phyloP scores from a whole-genome alignment of 64 coral and sea anemone genomes.

The Montipora capricornis region DNA sequence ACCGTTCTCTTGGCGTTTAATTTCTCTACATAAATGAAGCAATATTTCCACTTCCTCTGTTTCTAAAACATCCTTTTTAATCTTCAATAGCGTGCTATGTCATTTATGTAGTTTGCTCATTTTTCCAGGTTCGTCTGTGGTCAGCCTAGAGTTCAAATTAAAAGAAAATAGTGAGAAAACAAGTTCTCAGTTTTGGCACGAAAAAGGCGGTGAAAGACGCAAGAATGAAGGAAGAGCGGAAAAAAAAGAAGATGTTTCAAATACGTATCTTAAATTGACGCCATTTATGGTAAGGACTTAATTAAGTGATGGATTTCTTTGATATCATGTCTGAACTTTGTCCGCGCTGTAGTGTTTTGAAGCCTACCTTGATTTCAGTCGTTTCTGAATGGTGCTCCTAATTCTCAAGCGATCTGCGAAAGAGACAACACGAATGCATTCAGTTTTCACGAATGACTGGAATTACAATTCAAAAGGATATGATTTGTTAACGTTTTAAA shows the following conservation, averaged over 20 bases:
- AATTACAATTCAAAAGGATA: neutral
- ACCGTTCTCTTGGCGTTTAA: neutral
- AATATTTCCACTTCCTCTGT: neutral
- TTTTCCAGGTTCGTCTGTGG: neutral
- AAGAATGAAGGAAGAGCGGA: too few species aligned
- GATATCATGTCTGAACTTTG: neutral
- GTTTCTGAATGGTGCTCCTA: neutral
- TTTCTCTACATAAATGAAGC: neutral
- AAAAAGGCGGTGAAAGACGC: too few species aligned
- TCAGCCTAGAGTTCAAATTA: neutral
- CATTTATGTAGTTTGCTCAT: neutral
- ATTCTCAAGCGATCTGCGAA: neutral
- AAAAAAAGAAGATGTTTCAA: too few species aligned
- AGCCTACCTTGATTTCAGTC: conserved; percentile 1
- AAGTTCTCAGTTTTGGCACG: too few species aligned
- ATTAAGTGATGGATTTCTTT: too few species aligned
- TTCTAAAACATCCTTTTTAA: neutral
- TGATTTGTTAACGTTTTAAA: neutral
- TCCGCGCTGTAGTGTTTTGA: neutral
- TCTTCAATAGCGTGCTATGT: conserved; percentile 23
- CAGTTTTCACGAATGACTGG: neutral
- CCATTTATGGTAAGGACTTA: too few species aligned
- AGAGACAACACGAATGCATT: neutral
- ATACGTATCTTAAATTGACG: too few species aligned
- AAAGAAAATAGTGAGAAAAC: neutral